Evolutionary conservation across 1,140 invertebrate species (phyloP).

Genomic region (Akabosia matsudoensis): DNA sequence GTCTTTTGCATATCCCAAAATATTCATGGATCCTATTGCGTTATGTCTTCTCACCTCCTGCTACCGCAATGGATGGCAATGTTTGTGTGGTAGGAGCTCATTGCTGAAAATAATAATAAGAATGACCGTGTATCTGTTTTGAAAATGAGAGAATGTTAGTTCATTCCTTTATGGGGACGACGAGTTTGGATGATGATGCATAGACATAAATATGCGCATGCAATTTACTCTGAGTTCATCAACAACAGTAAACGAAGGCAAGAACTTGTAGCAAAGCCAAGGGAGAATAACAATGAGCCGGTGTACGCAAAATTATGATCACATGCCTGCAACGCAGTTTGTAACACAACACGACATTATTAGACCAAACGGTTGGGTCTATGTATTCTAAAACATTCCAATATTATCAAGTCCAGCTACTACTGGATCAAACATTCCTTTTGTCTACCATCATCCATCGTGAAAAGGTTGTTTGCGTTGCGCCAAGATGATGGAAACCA

Average conservation of each 20-base stretch:
- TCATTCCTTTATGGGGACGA: not conserved
- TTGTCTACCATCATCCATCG: too few species aligned
- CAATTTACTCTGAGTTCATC: not conserved
- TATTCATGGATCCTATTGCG: too few species aligned
- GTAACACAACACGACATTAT: not conserved
- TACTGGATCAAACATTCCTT: too few species aligned
- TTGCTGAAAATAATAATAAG: too few species aligned
- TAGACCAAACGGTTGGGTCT: too few species aligned
- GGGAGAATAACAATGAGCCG: not conserved
- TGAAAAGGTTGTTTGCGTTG: too few species aligned
- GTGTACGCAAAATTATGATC: not conserved
- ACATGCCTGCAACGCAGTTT: constrained; percentile 2
- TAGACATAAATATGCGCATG: not conserved
- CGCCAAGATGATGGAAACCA: not conserved
- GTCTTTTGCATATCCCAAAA: too few species aligned
- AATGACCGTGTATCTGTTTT: too few species aligned
- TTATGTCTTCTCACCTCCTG: too few species aligned
- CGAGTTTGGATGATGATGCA: not conserved
- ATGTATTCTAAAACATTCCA: not conserved
- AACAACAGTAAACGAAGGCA: too few species aligned
- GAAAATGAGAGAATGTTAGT: not conserved
- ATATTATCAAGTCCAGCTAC: not conserved
- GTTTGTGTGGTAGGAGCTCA: too few species aligned
- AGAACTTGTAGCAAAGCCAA: not conserved
- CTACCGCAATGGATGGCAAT: too few species aligned